A percentile compares a stretch with the other conserved stretches of the same genome.
Conservation (phyloP, 2,113 vertebrate species). For the Rhabdomys dilectus region DNA sequence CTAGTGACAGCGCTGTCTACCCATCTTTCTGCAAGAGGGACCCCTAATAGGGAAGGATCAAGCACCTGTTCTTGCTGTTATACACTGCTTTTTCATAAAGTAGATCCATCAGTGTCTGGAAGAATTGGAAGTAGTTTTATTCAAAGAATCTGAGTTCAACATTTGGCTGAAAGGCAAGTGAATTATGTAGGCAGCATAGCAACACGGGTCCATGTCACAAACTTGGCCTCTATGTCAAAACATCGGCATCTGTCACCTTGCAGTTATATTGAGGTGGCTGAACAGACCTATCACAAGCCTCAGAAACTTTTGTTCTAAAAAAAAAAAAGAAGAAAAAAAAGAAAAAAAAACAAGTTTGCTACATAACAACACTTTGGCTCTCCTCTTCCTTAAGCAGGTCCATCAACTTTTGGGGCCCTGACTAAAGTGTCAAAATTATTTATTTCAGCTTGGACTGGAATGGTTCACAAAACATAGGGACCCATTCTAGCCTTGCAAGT, state of each 20-base stretch:
- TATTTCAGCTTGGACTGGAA: slow-evolving; percentile 69
- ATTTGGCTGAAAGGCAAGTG: slow-evolving; percentile 44
- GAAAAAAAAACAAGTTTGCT: not conserved
- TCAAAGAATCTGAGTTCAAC: slow-evolving; percentile 58
- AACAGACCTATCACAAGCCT: not conserved
- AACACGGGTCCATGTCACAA: not conserved
- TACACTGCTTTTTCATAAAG: slow-evolving; percentile 54
- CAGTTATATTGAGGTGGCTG: not conserved
- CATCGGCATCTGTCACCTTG: not conserved
- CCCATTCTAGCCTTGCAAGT: slow-evolving; percentile 8
- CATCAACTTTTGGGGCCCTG: slow-evolving; percentile 49
- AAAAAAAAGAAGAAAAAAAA: not conserved
- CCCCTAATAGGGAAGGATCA: slow-evolving; percentile 53
- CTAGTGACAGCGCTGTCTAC: slow-evolving; percentile 21
- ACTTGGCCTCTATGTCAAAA: slow-evolving; percentile 12
- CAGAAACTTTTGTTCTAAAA: not conserved
- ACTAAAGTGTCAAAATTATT: slow-evolving; percentile 73
- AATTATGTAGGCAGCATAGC: not conserved
- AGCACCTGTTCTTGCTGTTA: slow-evolving; percentile 48
- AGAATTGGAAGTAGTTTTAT: slow-evolving; percentile 46
- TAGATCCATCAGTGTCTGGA: slow-evolving; percentile 67
- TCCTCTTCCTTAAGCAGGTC: not conserved
- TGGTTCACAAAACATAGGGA: slow-evolving; percentile 75
- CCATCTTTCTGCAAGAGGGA: not conserved
- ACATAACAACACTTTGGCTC: not conserved